Conservation (phyloP, 2,888 invertebrate genomes). For the Stenoptilia bipunctidactyla region DNA sequence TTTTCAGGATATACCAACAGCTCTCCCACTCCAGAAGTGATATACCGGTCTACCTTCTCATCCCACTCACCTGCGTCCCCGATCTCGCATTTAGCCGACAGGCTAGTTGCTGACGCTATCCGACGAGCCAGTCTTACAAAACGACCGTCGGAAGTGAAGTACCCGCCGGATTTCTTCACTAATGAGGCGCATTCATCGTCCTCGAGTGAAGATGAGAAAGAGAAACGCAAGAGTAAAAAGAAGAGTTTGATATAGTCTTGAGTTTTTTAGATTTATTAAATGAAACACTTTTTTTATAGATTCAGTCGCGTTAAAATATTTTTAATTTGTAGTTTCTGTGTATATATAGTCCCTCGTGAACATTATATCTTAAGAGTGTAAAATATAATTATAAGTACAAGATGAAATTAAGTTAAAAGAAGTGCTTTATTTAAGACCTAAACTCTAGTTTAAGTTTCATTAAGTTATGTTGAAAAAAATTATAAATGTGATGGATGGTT, state of each 20-base stretch:
- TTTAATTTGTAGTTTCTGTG: too few species aligned
- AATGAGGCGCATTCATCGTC: slow-evolving; percentile 42
- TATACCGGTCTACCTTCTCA: slow-evolving; percentile 26
- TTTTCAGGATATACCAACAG: slow-evolving; percentile 40
- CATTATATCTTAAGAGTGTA: too few species aligned
- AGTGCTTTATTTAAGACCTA: too few species aligned
- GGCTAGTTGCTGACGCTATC: slow-evolving; percentile 53
- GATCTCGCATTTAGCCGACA: slow-evolving; percentile 37
- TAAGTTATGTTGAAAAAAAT: too few species aligned
- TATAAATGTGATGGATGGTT: too few species aligned
- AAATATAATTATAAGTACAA: too few species aligned
- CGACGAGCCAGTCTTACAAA: slow-evolving; percentile 48
- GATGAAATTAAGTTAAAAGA: too few species aligned
- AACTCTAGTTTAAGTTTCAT: too few species aligned
- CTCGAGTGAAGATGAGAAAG: slow-evolving; percentile 43
- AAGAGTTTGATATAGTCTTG: slow-evolving; percentile 11
- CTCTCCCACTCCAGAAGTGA: slow-evolving; percentile 33
- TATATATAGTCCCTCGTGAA: too few species aligned
- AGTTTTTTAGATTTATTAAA: too few species aligned
- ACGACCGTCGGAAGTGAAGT: slow-evolving; percentile 46
- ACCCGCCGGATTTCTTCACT: slow-evolving; percentile 53
- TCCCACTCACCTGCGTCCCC: slow-evolving; percentile 30
- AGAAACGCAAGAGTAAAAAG: slow-evolving; percentile 20
- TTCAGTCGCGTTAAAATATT: too few species aligned
- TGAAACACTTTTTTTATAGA: too few species aligned